phyloP scores from a whole-genome alignment of 1,140 invertebrate species.

The Sipha flava region DNA sequence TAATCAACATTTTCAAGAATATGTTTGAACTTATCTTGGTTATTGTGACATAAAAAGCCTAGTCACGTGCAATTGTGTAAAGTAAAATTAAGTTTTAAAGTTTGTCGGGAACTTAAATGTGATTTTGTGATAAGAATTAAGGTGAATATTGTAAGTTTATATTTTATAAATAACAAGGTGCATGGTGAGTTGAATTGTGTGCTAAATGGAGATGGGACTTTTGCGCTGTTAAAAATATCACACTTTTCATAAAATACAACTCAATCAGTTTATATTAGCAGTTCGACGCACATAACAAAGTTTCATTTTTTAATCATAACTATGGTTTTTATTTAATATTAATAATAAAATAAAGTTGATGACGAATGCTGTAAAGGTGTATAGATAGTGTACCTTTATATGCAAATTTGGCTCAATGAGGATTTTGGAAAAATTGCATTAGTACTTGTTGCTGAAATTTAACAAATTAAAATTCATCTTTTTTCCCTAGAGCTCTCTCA shows the following conservation, averaged over 20 bases:
- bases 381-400: no score
- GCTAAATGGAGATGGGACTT: not conserved
- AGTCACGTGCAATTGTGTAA: not conserved
- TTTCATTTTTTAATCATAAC: no score
- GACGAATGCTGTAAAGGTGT: no score
- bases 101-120: not conserved
- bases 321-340: no score
- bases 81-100: not conserved
- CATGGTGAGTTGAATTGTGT: not conserved
- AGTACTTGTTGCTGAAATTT: no score
- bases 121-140: not conserved
- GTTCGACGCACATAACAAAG: no score
- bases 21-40: not conserved
- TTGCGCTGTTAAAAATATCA: not conserved
- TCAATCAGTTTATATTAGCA: no score
- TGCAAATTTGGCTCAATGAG: no score
- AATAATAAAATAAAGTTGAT: no score
- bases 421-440: no score
- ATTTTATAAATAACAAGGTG: not conserved
- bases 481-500: no score
- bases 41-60: not conserved
- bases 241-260: not conserved
- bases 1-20: not conserved
- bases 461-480: no score
- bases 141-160: not conserved